Conservation (phyloP, 2,888 invertebrate genomes). For the Ctena decussata region DNA sequence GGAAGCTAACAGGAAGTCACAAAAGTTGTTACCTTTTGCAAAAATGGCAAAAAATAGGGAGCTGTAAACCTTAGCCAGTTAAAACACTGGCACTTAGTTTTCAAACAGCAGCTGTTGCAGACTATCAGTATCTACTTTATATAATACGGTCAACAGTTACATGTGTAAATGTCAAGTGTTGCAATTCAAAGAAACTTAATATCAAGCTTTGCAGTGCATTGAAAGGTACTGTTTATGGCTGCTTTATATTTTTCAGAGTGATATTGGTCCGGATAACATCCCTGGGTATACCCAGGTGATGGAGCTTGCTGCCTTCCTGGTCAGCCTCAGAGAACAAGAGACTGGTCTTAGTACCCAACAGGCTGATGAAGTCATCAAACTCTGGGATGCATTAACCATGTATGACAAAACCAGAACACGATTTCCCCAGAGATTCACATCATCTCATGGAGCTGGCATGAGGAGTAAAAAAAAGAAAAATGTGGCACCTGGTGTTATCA, state of each 20-base stretch:
- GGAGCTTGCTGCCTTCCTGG: constrained; percentile 34
- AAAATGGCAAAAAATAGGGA: no score
- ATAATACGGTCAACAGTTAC: no score
- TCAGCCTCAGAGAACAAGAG: constrained; percentile 24
- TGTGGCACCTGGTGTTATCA: constrained; percentile 28
- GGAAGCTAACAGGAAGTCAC: no score
- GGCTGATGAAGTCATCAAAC: constrained; percentile 12
- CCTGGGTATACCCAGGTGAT: constrained; percentile 44
- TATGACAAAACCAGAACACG: constrained; percentile 43
- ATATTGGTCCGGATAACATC: constrained; percentile 47
- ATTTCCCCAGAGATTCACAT: constrained; percentile 16
- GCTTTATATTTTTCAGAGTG: constrained; percentile 1
- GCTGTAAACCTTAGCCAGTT: no score
- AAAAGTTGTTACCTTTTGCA: no score
- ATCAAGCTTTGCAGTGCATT: no score
- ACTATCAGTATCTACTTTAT: no score
- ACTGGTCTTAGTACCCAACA: neutral
- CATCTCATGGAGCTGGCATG: constrained; percentile 16
- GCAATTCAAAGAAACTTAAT: no score
- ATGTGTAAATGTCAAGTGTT: no score
- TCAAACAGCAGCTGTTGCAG: no score
- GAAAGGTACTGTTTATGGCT: neutral
- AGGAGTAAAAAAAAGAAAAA: constrained; percentile 21
- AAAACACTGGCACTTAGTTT: no score
- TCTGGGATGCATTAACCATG: constrained; percentile 35